These are phyloP conservation scores for Dasysyrphus tricinctus DNA, from an alignment of 2,888 invertebrate genomes.

Conservation along the genomic window DNA sequence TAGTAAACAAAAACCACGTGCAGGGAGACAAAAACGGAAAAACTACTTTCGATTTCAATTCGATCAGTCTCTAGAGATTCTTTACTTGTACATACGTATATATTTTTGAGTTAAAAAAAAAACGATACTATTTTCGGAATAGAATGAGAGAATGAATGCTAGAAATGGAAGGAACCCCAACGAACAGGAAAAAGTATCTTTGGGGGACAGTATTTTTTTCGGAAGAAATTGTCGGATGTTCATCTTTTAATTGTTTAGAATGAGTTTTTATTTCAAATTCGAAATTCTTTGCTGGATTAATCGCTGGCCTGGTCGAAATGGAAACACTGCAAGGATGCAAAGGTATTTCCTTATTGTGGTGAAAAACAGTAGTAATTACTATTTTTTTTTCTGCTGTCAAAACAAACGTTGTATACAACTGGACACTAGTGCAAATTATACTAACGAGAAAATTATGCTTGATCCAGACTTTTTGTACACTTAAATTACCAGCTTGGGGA, in stretches of 20 bases:
- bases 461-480: too few species aligned
- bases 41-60: conserved; percentile 37
- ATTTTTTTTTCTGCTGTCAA: too few species aligned
- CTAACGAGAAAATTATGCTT: too few species aligned
- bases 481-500: too few species aligned
- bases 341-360: too few species aligned
- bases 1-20: conserved; percentile 62
- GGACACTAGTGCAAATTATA: too few species aligned
- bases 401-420: too few species aligned
- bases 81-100: background rate
- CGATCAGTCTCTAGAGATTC: conserved; percentile 22
- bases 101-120: conserved; percentile 42
- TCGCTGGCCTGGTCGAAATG: too few species aligned
- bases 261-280: too few species aligned
- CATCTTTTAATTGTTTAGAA: background rate
- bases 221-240: background rate
- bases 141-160: conserved; percentile 19
- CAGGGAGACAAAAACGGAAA: conserved; percentile 36
- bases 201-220: background rate
- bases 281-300: too few species aligned
- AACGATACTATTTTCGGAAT: conserved; percentile 49
- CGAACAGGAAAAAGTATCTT: conserved; percentile 50
- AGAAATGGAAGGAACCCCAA: conserved; percentile 65
- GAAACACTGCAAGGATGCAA: too few species aligned
- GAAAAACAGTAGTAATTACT: too few species aligned